Conservation (phyloP, 2,113 vertebrate species). For the Daboia siamensis region DNA sequence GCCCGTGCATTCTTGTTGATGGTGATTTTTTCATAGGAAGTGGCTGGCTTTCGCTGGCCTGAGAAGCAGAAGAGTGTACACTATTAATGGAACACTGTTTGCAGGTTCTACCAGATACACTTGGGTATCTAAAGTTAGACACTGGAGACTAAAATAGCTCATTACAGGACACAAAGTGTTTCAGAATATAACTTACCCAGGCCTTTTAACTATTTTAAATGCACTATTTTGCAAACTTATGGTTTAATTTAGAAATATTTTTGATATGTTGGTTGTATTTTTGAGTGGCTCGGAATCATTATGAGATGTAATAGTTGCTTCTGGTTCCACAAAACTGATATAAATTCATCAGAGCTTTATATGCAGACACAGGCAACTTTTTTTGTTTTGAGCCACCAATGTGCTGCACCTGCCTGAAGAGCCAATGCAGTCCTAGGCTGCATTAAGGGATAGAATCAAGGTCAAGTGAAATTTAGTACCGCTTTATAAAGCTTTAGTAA, state of each 20-base stretch:
- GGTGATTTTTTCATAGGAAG: constrained; percentile 80
- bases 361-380: not conserved
- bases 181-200: not conserved
- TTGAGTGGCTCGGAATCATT: not conserved
- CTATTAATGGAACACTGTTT: not conserved
- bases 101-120: not conserved
- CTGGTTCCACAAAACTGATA: not conserved
- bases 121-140: not conserved
- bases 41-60: constrained; percentile 85
- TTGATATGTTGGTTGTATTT: not conserved
- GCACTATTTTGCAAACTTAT: not conserved
- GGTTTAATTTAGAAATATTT: not conserved
- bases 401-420: not conserved
- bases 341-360: not conserved
- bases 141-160: not conserved
- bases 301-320: not conserved
- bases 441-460: not conserved
- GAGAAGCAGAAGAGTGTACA: no score
- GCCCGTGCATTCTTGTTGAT: constrained; percentile 90
- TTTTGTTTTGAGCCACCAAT: not conserved
- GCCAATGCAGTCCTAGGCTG: not conserved
- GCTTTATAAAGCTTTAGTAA: not conserved
- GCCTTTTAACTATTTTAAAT: not conserved
- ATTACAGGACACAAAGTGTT: not conserved
- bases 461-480: not conserved